A percentile compares a stretch with the other conserved stretches of the same genome.
Evolutionary conservation across 2,888 invertebrate genomes (phyloP).

Genomic region (Acronicta alni): DNA sequence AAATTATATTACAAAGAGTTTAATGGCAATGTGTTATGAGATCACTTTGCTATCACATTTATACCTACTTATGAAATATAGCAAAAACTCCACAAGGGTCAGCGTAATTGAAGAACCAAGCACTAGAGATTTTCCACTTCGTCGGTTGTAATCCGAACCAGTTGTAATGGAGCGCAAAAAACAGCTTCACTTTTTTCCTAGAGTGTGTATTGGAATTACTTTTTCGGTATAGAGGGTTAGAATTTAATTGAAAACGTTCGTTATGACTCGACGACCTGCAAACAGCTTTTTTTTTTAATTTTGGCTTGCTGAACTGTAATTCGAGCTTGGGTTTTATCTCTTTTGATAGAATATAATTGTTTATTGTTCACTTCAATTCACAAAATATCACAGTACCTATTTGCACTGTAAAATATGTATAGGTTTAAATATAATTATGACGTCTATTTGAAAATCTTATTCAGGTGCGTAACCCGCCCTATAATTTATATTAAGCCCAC

Average conservation of each 20-base stretch:
- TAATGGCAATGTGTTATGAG: too few species aligned
- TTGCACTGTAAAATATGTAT: too few species aligned
- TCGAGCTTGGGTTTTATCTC: not conserved
- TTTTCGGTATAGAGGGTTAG: conserved; percentile 37
- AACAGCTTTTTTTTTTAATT: conserved; percentile 17
- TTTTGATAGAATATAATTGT: not conserved
- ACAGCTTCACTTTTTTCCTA: conserved; percentile 57
- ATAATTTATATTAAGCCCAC: too few species aligned
- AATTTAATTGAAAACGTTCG: conserved; percentile 45
- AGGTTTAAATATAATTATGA: too few species aligned
- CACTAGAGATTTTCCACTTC: conserved; percentile 74
- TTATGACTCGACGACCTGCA: conserved; percentile 34
- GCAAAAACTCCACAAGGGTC: not conserved
- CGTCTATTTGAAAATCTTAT: too few species aligned
- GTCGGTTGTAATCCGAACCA: conserved; percentile 64
- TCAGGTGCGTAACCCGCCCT: too few species aligned
- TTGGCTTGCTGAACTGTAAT: conserved; percentile 5
- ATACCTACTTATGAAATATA: too few species aligned
- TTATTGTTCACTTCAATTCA: too few species aligned
- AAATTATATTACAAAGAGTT: too few species aligned
- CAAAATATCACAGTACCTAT: too few species aligned
- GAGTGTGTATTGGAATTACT: conserved; percentile 48
- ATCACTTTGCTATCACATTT: too few species aligned
- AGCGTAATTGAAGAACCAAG: not conserved
- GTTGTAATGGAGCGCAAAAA: conserved; percentile 70